Evolutionary conservation across 2,888 invertebrate genomes (phyloP), one percentile per base, ranked within the genome.

Genomic region (Diarsia brunnea): DNA sequence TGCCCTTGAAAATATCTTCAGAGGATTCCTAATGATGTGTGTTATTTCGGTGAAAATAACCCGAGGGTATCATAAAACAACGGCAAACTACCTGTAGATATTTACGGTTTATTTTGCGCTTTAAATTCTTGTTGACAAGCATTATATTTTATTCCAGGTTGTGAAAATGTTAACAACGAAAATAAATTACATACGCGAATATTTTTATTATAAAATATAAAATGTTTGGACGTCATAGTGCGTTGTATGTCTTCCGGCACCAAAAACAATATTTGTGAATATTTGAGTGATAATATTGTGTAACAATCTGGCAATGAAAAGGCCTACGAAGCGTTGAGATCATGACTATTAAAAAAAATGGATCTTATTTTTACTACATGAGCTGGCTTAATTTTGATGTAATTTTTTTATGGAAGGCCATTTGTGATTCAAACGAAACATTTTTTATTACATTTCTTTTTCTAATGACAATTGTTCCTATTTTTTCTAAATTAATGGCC

Each of bases 221-320:
- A 71, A 79, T 61, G 51, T 68, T 74, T 68, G 60, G 31, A 74
- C 70, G 84, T 84, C 81, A 79, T 61, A 68, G 69, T 21, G 19
- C 31, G 51, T 47, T 63, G 43, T 82, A 49, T 63, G 27, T 53
- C 69, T 83, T 78, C 69, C 66, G 65, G 47, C 31, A 61, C 43
- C n/a, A n/a, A n/a, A 43, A 49, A 19, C 47, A 38, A 51, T 77
- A 68, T 71, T 53, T 70, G 27, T 77, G 27, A 51, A 78, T 21
- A 14, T 76, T 69, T 43, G 58, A 67, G 53, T 43, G 43, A 58
- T 24, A 79, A 31, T 45, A 31, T 14, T 45, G 31, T n/a, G 51
- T 38, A 45, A n/a, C n/a, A n/a, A 78, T 1, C 24, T 43, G 45
- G 51, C 69, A 69, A 24, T 51, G n/a, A 58, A 27, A 47, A 38